These are phyloP conservation scores for Pollenia griseotomentosa DNA, from an alignment of 2,888 invertebrate species.

Conservation along the genomic window DNA sequence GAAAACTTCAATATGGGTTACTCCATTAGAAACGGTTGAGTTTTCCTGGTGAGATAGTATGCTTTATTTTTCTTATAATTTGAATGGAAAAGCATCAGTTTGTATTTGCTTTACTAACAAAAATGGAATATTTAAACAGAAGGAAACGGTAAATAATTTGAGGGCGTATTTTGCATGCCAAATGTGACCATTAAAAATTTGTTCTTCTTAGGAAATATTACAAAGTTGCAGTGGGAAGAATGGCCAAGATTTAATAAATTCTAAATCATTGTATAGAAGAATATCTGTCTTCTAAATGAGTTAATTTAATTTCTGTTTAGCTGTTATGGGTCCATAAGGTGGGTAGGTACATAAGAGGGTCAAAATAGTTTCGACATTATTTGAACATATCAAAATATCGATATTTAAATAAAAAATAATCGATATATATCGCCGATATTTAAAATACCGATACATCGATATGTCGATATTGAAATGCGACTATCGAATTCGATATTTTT, in stretches of 20 bases:
- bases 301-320: too few species aligned
- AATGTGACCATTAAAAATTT: not conserved
- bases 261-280: not conserved
- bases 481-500: too few species aligned
- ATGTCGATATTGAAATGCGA: too few species aligned
- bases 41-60: not conserved
- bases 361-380: too few species aligned
- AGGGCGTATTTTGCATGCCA: slow-evolving; percentile 6
- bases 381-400: too few species aligned
- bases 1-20: slow-evolving; percentile 24
- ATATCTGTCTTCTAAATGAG: too few species aligned
- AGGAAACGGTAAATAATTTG: not conserved
- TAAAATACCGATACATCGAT: too few species aligned
- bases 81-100: not conserved
- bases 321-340: too few species aligned
- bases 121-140: not conserved
- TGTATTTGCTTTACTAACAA: not conserved
- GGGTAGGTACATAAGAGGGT: too few species aligned
- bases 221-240: not conserved
- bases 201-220: not conserved
- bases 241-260: not conserved
- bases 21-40: slow-evolving; percentile 3
- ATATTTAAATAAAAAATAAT: too few species aligned
- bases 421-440: too few species aligned
- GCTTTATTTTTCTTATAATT: not conserved